Percentiles rank a stretch among this genome's conserved stretches.
Evolutionary conservation across 2,888 invertebrate genomes (phyloP).

Genomic region (Oscheius sp.): DNA sequence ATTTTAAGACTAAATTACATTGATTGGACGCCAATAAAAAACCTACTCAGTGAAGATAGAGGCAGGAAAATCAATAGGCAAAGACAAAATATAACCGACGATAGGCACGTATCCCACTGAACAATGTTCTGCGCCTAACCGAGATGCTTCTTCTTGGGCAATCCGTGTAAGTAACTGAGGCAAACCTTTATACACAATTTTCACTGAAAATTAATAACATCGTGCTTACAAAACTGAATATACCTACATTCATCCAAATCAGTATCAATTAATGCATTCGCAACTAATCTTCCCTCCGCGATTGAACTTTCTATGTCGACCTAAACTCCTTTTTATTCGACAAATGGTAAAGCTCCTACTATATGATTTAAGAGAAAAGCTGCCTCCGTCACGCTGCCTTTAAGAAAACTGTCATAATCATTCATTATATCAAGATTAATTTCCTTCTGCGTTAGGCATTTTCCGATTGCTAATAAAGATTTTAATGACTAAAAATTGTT

Average conservation of each 20-base stretch:
- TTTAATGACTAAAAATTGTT: slow-evolving; percentile 40
- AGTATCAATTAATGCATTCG: slow-evolving; percentile 83
- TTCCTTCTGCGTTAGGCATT: slow-evolving; percentile 44
- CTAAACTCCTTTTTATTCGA: slow-evolving; percentile 61
- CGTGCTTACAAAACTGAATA: neutral
- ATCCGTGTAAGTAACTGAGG: slow-evolving; percentile 82
- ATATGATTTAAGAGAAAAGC: slow-evolving; percentile 77
- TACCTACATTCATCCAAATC: slow-evolving; percentile 81
- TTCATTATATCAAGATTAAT: slow-evolving; percentile 45
- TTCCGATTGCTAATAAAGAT: slow-evolving; percentile 48
- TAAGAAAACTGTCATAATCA: slow-evolving; percentile 35
- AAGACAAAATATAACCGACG: slow-evolving; percentile 83
- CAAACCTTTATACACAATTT: slow-evolving; percentile 81
- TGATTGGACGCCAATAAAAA: neutral
- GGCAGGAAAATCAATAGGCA: slow-evolving; percentile 76
- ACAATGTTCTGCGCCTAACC: slow-evolving; percentile 63
- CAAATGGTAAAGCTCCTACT: slow-evolving; percentile 60
- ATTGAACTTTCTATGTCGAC: slow-evolving; percentile 76
- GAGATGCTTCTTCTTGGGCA: slow-evolving; percentile 79
- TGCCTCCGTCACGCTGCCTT: slow-evolving; percentile 41
- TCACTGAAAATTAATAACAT: slow-evolving; percentile 77
- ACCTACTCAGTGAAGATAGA: slow-evolving; percentile 38
- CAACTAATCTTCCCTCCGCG: slow-evolving; percentile 80
- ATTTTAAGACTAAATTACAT: slow-evolving; percentile 75
- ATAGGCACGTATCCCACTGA: slow-evolving; percentile 77